phyloP scores from a whole-genome alignment of 2,888 invertebrate genomes.

The Clunio marinus region DNA sequence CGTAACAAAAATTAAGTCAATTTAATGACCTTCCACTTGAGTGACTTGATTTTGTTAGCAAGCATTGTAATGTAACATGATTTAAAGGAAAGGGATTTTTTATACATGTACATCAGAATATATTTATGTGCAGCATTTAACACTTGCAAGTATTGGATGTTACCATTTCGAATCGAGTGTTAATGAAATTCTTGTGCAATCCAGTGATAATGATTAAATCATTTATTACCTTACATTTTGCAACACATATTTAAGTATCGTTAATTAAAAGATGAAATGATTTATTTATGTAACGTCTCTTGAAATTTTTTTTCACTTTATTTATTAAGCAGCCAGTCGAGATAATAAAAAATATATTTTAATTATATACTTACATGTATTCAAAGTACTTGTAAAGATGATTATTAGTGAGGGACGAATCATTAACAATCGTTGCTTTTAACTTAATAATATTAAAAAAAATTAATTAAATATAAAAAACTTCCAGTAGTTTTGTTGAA shows the following conservation, averaged over 20 bases:
- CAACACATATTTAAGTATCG: too few species aligned
- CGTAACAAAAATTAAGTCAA: conserved; percentile 8
- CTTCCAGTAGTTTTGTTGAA: too few species aligned
- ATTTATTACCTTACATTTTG: neutral
- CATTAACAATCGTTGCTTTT: too few species aligned
- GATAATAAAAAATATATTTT: too few species aligned
- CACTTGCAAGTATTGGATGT: neutral
- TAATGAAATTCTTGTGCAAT: conserved; percentile 20
- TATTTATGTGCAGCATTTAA: neutral
- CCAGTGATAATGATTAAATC: conserved; percentile 10
- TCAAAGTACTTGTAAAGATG: too few species aligned
- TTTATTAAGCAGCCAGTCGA: neutral
- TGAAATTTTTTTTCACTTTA: neutral
- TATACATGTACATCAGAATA: neutral
- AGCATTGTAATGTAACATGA: neutral
- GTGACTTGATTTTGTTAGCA: conserved; percentile 11
- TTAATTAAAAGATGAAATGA: conserved; percentile 14
- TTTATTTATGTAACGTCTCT: neutral
- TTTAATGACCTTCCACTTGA: conserved; percentile 24
- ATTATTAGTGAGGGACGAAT: too few species aligned
- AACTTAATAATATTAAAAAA: too few species aligned
- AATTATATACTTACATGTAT: too few species aligned
- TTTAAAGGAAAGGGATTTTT: neutral
- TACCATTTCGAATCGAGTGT: neutral
- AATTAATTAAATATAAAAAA: too few species aligned